Percentiles rank a stretch among this genome's conserved stretches.
Evolutionary conservation across 2,113 vertebrate species (phyloP).

Genomic region (Rhea americana): DNA sequence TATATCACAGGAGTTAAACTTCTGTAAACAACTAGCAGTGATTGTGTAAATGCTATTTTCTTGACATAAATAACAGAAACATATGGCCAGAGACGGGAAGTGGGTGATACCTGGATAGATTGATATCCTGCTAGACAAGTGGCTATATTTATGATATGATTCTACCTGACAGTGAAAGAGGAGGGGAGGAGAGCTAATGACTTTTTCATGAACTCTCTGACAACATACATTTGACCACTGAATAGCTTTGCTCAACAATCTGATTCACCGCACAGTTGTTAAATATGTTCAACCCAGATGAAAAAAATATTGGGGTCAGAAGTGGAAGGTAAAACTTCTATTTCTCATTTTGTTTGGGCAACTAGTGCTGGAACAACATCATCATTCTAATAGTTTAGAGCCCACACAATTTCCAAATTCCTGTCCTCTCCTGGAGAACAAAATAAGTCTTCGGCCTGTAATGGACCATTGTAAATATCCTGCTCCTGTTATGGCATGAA

Average conservation of each 20-base stretch:
- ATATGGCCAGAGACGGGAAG: constrained; percentile 88
- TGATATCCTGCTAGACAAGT: constrained; percentile 76
- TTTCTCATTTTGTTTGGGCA: not conserved
- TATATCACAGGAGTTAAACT: constrained; percentile 83
- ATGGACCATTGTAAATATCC: not conserved
- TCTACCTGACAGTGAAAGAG: constrained; percentile 79
- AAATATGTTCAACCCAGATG: not conserved
- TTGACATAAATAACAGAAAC: constrained; percentile 89
- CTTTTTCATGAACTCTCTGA: constrained; percentile 82
- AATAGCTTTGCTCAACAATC: constrained; percentile 67
- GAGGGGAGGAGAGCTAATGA: constrained; percentile 74
- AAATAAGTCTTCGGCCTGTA: not conserved
- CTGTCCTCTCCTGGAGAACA: not conserved
- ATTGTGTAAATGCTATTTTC: constrained; percentile 86
- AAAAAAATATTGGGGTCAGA: constrained; percentile 44
- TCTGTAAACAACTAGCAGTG: constrained; percentile 86
- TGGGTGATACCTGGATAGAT: constrained; percentile 81
- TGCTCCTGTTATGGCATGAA: not conserved
- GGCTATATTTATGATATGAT: constrained; percentile 80
- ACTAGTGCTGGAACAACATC: not conserved
- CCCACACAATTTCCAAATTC: not conserved
- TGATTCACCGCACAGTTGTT: constrained; percentile 43
- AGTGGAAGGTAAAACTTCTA: not conserved
- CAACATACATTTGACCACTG: constrained; percentile 72
- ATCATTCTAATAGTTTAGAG: not conserved